Base-by-base conservation (phyloP, 2,888 invertebrate species). In the Candidula unifasciata region DNA sequence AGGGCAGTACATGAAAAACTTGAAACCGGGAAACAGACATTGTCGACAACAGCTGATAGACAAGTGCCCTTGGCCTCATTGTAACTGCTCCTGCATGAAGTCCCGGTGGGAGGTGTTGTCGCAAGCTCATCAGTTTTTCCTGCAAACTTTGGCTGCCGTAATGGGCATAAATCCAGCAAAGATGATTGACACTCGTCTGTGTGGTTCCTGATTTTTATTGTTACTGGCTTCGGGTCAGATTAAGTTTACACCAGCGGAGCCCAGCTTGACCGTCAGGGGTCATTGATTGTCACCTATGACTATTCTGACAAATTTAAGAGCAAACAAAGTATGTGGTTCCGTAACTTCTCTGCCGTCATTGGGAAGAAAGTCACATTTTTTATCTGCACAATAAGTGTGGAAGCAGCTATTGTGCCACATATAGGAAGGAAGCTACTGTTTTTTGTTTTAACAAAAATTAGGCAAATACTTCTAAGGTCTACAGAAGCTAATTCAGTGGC, bases 1-100 rank as follows among this genome's bases (percentile, higher is more conserved):
- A 44, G 44, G 44, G 44, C 44, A 44, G 44, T 44, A 6, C 13
- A 13, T 44, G 44, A 30, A 33, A 21, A 30, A 83, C 73, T 80
- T 74, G 33, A 30, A 74, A 27, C 35, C 84, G 10, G 18, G 44
- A 27, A 52, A n/a, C 52, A 77, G 76, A 81, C 76, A 37, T 82
- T 93, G 93, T 88, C 90, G 88, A 71, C 94, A 96, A 94, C 95
- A 96, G 78, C 95, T 97, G 86, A 95, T 98, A 84, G 98, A 98
- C 93, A 95, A 96, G 57, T 98, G 98, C 94, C 96, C 97, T 87
- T 98, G 98, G 97, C 98, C 98, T 21, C 97, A 98, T 93, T 98
- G 98, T 93, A 98, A 98, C 93, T 96, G 91, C 52, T 93, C 93
- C 24, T 94, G 94, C 89, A 98, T 98, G 35, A 96, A 96, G 84